Evolutionary conservation across 2,888 invertebrate species (phyloP).

Genomic region (Sympetrum striolatum): DNA sequence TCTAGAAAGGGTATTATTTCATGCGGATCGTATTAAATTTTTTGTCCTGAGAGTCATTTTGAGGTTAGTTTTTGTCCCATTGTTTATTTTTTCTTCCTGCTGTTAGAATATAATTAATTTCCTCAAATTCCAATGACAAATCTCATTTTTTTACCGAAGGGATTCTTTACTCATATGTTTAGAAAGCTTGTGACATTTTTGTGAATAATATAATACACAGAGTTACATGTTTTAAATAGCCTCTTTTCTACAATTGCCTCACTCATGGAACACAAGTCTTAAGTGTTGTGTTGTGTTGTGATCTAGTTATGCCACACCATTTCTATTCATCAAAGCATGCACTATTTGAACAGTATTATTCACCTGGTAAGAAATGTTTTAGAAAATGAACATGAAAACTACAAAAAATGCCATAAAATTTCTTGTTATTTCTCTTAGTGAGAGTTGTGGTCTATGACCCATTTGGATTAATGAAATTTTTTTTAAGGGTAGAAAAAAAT

Average conservation of each 20-base stretch:
- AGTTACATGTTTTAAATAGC: background rate
- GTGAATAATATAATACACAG: background rate
- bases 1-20: too few species aligned
- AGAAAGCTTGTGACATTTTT: background rate
- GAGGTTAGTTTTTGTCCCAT: background rate
- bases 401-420: background rate
- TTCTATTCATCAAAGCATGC: conserved; percentile 34
- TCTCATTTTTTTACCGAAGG: too few species aligned
- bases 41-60: background rate
- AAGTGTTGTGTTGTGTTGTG: conserved; percentile 31
- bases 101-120: background rate
- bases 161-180: background rate
- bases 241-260: conserved; percentile 40
- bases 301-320: conserved; percentile 16
- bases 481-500: background rate
- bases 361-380: conserved; percentile 1
- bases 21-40: background rate
- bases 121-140: background rate
- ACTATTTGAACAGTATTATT: conserved; percentile 20
- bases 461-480: background rate
- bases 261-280: conserved; percentile 17
- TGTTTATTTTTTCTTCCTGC: background rate
- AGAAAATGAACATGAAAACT: conserved; percentile 6
- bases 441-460: background rate
- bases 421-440: background rate